Conservation (phyloP, 1,140 invertebrate species). For the Meloidogyne floridensis region DNA sequence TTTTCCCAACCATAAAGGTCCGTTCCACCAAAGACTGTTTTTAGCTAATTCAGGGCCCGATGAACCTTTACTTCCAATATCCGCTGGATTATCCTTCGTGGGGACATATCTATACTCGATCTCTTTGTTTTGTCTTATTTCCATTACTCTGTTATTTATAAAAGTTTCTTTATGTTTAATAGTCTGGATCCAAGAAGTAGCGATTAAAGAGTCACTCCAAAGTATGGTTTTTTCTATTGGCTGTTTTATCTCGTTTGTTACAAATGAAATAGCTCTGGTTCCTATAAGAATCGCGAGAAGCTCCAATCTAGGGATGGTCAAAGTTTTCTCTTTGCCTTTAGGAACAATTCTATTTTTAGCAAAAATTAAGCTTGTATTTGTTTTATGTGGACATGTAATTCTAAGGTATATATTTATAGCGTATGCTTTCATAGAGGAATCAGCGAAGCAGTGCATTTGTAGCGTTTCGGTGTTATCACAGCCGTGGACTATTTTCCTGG, state of each 20-base stretch:
- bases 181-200: not conserved
- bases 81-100: not conserved
- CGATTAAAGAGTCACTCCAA: not conserved
- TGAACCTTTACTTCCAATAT: not conserved
- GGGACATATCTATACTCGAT: not conserved
- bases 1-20: too few species aligned
- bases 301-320: not conserved
- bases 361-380: not conserved
- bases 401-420: not conserved
- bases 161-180: not conserved
- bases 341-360: constrained; percentile 17
- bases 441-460: constrained; percentile 7
- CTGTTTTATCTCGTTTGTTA: not conserved
- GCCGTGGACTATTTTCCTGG: not conserved
- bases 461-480: not conserved
- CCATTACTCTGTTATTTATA: not conserved
- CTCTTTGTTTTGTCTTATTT: not conserved
- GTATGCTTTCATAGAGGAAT: not conserved
- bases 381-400: not conserved
- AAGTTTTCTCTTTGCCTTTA: not conserved
- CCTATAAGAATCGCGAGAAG: not conserved
- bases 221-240: not conserved
- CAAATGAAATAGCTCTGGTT: not conserved
- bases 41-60: too few species aligned
- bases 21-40: too few species aligned